Percentiles rank a stretch among this genome's conserved stretches.
Conservation (phyloP, 2,888 invertebrate species). For the Serrognathus titanus region DNA sequence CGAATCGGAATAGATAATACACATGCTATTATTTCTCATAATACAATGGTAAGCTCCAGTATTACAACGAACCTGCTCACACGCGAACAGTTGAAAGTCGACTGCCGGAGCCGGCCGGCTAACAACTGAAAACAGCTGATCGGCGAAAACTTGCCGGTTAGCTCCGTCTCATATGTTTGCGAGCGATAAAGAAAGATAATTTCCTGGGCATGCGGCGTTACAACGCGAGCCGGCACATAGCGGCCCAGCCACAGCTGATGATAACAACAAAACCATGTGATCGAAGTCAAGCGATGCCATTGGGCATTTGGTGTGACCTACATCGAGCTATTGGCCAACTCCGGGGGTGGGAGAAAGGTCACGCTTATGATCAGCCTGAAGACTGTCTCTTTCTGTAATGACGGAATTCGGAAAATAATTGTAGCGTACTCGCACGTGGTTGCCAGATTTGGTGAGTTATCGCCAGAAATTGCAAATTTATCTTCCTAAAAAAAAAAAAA, state of each 20-base stretch:
- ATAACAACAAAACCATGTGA: constrained; percentile 70
- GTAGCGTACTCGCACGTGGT: too few species aligned
- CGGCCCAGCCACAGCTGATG: constrained; percentile 59
- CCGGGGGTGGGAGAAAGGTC: constrained; percentile 43
- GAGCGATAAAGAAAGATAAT: constrained; percentile 5
- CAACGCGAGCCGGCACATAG: constrained; percentile 24
- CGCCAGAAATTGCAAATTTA: too few species aligned
- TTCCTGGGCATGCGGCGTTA: background rate
- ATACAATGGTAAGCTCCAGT: constrained; percentile 24
- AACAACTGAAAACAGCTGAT: constrained; percentile 47
- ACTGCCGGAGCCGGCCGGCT: constrained; percentile 44
- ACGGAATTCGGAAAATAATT: constrained; percentile 14
- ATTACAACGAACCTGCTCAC: constrained; percentile 29
- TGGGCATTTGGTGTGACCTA: constrained; percentile 51
- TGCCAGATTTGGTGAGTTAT: too few species aligned
- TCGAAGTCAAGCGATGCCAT: constrained; percentile 15
- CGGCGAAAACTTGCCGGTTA: constrained; percentile 25
- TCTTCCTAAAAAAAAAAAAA: too few species aligned
- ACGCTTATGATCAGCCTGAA: constrained; percentile 21
- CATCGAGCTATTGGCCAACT: constrained; percentile 52
- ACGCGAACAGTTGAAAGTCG: constrained; percentile 41
- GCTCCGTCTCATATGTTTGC: constrained; percentile 27
- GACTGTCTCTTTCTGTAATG: constrained; percentile 14
- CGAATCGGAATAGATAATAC: constrained; percentile 40
- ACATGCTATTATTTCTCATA: constrained; percentile 37